These are phyloP conservation scores for Diachasmimorpha longicaudata DNA, from an alignment of 1,140 invertebrate species.

Conservation along the genomic window DNA sequence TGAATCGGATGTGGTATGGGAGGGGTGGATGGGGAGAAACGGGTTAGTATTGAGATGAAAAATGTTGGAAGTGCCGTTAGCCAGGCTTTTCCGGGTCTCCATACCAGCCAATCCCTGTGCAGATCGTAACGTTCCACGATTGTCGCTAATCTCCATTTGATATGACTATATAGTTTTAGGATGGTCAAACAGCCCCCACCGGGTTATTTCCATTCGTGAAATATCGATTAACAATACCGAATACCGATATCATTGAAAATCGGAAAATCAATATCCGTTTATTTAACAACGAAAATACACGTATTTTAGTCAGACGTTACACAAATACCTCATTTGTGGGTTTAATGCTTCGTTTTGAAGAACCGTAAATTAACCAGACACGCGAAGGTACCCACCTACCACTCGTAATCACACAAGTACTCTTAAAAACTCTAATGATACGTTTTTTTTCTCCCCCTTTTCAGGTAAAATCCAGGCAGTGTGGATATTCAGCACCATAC, in stretches of 20 bases:
- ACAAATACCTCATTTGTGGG: background rate
- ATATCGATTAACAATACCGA: background rate
- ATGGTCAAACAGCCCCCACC: background rate
- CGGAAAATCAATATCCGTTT: background rate
- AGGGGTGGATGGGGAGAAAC: background rate
- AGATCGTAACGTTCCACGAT: background rate
- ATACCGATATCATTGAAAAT: background rate
- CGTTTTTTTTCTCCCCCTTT: background rate
- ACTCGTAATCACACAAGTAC: background rate
- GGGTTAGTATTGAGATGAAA: background rate
- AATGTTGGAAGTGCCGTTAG: slow-evolving; percentile 3
- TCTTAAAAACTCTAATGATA: background rate
- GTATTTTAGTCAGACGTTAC: background rate
- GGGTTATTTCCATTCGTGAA: background rate
- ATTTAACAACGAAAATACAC: background rate
- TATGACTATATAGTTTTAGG: slow-evolving; percentile 2
- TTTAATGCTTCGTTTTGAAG: background rate
- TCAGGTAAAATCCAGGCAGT: background rate
- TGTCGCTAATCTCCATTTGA: slow-evolving; percentile 27
- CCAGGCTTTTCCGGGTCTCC: background rate
- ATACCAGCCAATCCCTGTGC: background rate
- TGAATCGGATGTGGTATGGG: background rate
- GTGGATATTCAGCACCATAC: background rate
- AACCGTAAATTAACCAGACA: background rate
- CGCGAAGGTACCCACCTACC: background rate